These are phyloP conservation scores for Nomada goodeniana DNA, from an alignment of 2,888 invertebrate species.

Conservation along the genomic window DNA sequence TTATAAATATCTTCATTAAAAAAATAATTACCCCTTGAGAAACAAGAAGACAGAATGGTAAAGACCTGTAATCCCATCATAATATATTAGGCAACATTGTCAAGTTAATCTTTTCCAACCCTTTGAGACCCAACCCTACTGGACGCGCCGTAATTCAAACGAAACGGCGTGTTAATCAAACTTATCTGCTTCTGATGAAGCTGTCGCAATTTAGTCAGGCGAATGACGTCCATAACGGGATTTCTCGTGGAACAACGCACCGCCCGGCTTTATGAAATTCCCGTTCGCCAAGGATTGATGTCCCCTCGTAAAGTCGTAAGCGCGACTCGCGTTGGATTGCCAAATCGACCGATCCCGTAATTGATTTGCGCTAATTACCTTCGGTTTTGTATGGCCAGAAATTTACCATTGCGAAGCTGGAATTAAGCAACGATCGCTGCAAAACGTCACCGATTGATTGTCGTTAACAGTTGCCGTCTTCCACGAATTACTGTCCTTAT, in stretches of 20 bases:
- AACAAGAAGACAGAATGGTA: too few species aligned
- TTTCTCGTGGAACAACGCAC: slow-evolving; percentile 22
- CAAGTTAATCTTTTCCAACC: slow-evolving; percentile 1
- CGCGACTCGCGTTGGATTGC: background rate
- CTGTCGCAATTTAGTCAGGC: slow-evolving; percentile 38
- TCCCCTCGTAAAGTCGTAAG: slow-evolving; percentile 1
- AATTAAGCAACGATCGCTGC: background rate
- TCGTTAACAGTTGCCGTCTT: too few species aligned
- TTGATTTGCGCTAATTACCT: slow-evolving; percentile 35
- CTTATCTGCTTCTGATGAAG: slow-evolving; percentile 49
- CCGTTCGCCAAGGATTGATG: slow-evolving; percentile 20
- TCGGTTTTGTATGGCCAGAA: slow-evolving; percentile 18
- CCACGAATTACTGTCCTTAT: too few species aligned
- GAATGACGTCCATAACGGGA: slow-evolving; percentile 30
- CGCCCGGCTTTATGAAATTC: slow-evolving; percentile 19
- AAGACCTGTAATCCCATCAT: too few species aligned
- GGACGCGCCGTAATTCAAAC: slow-evolving; percentile 10
- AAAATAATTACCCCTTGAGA: too few species aligned
- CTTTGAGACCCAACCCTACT: background rate
- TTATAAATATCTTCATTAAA: too few species aligned
- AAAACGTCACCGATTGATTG: background rate
- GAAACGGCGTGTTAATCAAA: slow-evolving; percentile 46
- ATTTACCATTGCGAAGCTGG: slow-evolving; percentile 6
- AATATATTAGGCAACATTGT: too few species aligned
- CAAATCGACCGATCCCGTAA: slow-evolving; percentile 8